These are phyloP conservation scores for Gopherus evgoodei DNA, from an alignment of 2,113 vertebrate species.

Conservation along the genomic window DNA sequence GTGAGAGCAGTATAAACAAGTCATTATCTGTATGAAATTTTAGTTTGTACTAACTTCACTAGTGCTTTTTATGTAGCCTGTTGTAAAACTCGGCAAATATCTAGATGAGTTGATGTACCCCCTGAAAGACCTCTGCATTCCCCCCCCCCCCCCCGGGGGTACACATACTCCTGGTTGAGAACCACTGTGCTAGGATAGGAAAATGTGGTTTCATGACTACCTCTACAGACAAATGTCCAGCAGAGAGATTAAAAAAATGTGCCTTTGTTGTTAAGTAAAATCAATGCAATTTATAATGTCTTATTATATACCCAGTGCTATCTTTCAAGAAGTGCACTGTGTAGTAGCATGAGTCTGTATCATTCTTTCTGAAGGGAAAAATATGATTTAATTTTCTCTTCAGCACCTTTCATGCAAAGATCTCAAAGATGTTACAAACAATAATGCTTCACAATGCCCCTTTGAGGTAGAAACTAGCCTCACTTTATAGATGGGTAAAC, in stretches of 20 bases:
- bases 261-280: background rate
- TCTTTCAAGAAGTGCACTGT: background rate
- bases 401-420: background rate
- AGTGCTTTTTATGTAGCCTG: too few species aligned
- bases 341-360: background rate
- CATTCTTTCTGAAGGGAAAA: background rate
- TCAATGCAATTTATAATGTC: background rate
- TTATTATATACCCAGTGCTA: background rate
- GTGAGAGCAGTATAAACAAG: too few species aligned
- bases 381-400: background rate
- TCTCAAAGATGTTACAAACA: background rate
- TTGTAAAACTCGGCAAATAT: too few species aligned
- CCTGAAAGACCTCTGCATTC: too few species aligned
- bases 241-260: background rate
- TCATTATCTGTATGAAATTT: too few species aligned
- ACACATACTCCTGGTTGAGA: too few species aligned
- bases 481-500: background rate
- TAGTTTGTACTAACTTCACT: too few species aligned
- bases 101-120: too few species aligned
- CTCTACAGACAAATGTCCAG: background rate
- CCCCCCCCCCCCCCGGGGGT: too few species aligned
- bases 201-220: conserved; percentile 8
- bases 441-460: background rate
- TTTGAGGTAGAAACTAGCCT: background rate
- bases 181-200: background rate